These are phyloP conservation scores for Corythornis leucogaster DNA, from an alignment of 2,797 vertebrate species.

Conservation along the genomic window DNA sequence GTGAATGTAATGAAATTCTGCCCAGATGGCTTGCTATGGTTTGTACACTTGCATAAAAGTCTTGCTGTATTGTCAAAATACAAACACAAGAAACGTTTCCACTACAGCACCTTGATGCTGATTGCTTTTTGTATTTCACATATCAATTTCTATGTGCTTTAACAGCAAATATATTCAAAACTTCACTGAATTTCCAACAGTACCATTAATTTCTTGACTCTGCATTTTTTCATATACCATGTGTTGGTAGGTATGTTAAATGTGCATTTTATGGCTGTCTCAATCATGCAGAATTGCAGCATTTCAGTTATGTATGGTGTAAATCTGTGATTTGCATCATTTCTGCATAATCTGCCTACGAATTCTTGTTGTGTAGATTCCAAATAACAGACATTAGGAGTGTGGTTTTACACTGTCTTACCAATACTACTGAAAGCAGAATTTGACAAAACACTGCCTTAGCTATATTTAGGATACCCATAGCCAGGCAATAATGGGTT, in stretches of 20 bases:
- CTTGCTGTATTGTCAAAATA: slow-evolving; percentile 49
- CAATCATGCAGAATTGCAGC: not conserved
- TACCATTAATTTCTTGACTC: not conserved
- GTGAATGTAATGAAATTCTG: slow-evolving; percentile 56
- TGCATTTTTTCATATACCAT: not conserved
- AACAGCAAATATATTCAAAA: slow-evolving; percentile 40
- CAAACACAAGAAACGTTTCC: slow-evolving; percentile 37
- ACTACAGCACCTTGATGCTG: not conserved
- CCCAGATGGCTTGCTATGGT: slow-evolving; percentile 1
- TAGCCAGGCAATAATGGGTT: not conserved
- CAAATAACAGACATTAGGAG: not conserved
- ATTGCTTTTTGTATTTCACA: not conserved
- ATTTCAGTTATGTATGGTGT: not conserved
- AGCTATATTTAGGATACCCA: not conserved
- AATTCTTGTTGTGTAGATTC: not conserved
- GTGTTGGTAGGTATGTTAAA: not conserved
- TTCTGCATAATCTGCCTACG: not conserved
- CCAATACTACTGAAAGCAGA: not conserved
- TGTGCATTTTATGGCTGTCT: not conserved
- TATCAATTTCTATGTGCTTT: not conserved
- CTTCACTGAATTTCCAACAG: not conserved
- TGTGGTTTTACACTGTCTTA: not conserved
- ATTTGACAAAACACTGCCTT: not conserved
- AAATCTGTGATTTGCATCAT: not conserved
- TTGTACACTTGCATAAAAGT: slow-evolving; percentile 38